Evolutionary conservation across 30 jellyfish, hydroid and myxozoan species (phyloP).

Genomic region (Cassiopea xamachana): DNA sequence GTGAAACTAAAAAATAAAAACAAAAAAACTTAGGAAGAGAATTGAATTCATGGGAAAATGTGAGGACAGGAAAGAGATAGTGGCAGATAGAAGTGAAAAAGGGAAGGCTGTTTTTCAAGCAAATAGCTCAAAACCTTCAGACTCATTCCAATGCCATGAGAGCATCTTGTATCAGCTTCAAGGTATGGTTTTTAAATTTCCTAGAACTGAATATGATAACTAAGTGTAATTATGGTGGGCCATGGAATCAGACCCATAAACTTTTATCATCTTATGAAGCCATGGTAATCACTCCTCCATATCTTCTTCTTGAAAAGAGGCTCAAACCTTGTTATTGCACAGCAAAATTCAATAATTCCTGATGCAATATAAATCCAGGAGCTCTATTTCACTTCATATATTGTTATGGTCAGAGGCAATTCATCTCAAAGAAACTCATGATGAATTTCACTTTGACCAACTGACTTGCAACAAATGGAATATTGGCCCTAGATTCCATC

Average conservation of each 20-base stretch:
- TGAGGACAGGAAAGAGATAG: conserved; percentile 85
- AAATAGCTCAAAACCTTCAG: conserved; percentile 84
- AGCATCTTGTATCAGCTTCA: conserved; percentile 76
- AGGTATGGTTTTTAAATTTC: conserved; percentile 51
- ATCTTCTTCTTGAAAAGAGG: conserved; percentile 5
- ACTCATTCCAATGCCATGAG: conserved; percentile 77
- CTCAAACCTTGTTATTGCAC: neutral
- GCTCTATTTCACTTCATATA: too few species aligned
- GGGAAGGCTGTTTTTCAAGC: conserved; percentile 86
- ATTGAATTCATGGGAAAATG: conserved; percentile 52
- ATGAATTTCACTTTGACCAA: too few species aligned
- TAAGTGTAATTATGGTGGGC: conserved; percentile 66
- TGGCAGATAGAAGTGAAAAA: conserved; percentile 69
- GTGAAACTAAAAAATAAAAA: conserved; percentile 31
- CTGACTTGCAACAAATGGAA: too few species aligned
- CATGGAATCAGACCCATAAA: conserved; percentile 54
- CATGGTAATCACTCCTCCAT: neutral
- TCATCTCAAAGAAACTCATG: too few species aligned
- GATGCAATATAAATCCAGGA: neutral
- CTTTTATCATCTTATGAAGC: conserved; percentile 16
- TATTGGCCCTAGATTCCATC: too few species aligned
- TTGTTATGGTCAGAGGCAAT: too few species aligned
- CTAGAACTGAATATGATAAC: conserved; percentile 87
- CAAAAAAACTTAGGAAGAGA: conserved; percentile 43
- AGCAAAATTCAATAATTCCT: neutral